Evolutionary conservation across 2,888 invertebrate species (phyloP), one percentile per base, ranked within the genome.

Genomic region (Drosophila antonietae): DNA sequence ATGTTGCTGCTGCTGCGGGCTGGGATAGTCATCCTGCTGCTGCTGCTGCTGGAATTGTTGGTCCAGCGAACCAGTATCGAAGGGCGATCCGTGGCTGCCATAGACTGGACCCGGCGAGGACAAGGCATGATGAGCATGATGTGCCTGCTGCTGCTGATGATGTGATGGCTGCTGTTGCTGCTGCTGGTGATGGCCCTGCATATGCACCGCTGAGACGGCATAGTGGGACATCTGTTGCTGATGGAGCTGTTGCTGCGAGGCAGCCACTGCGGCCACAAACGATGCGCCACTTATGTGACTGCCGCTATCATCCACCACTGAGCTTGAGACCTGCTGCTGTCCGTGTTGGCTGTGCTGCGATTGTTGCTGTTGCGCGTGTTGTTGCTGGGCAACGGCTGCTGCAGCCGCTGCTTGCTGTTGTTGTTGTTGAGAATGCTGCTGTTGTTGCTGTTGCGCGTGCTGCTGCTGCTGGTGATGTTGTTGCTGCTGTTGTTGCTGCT

Each of bases 141-240:
- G 98, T 98, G 76, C 97, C 97, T 43, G 97, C 97, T 84, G 98
- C 49, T 83, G 81, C 14, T 81, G 81, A 20, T 74, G 75, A 1
- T 90, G 61, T n/a, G 28, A 49, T 10, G 77, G 82, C 3, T 79
- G 81, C 10, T 76, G 79, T 2, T 89, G 91, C 20, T 89, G 87
- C 3, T 87, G 89, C 47, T 88, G 90, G 18, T 82, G 83, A 0
- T 68, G 75, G 49, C 91, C 90, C 68, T 92, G 92, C 84, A 93
- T 90, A 35, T 93, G 93, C 37, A 93, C 92, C 20, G 91, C 86
- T 4, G 92, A 86, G 0, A 92, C 91, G 7, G 91, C 87, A 52
- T 91, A 92, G 41, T 92, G 92, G 1, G 92, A 86, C 73, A 90
- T 80, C 0, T 63, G 63, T 0, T 63, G 63, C 0, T 83, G 82